Percentiles rank a stretch among this genome's conserved stretches.
Evolutionary conservation across 64 coral and sea anemone species (phyloP).

Genomic region (Pachyseris speciosa): DNA sequence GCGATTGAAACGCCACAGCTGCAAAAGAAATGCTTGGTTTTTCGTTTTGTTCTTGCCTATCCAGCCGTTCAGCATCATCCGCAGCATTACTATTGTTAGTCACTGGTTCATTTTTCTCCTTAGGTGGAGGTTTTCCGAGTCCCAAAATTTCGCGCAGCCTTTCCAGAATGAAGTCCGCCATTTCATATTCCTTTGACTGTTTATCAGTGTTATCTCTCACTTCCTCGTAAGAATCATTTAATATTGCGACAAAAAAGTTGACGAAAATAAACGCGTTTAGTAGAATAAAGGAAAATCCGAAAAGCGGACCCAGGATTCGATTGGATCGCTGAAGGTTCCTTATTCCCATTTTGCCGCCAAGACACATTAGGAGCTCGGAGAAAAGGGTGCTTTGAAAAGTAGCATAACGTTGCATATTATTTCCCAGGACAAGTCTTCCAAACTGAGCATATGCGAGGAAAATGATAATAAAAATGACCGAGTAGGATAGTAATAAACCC

Average conservation of each 20-base stretch:
- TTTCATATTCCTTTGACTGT: conserved; percentile 59
- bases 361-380: conserved; percentile 26
- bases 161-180: conserved; percentile 65
- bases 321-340: conserved; percentile 8
- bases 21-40: not conserved
- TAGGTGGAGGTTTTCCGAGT: not conserved
- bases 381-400: conserved; percentile 16
- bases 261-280: conserved; percentile 62
- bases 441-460: conserved; percentile 36
- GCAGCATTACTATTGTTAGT: too few species aligned
- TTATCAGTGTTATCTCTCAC: conserved; percentile 1
- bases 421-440: conserved; percentile 47
- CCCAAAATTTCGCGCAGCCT: not conserved
- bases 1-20: not conserved
- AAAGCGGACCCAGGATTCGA: conserved; percentile 44
- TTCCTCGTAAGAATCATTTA: conserved; percentile 42
- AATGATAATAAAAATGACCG: conserved; percentile 29
- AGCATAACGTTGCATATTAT: conserved; percentile 24
- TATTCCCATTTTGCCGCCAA: conserved; percentile 24
- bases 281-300: conserved; percentile 33
- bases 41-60: not conserved
- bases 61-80: too few species aligned
- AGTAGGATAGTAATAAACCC: conserved; percentile 36
- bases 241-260: conserved; percentile 61
- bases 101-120: not conserved